A percentile compares a stretch with the other conserved stretches of the same genome.
Conservation (phyloP, 2,888 invertebrate genomes). For the Cryptus viduatorius region DNA sequence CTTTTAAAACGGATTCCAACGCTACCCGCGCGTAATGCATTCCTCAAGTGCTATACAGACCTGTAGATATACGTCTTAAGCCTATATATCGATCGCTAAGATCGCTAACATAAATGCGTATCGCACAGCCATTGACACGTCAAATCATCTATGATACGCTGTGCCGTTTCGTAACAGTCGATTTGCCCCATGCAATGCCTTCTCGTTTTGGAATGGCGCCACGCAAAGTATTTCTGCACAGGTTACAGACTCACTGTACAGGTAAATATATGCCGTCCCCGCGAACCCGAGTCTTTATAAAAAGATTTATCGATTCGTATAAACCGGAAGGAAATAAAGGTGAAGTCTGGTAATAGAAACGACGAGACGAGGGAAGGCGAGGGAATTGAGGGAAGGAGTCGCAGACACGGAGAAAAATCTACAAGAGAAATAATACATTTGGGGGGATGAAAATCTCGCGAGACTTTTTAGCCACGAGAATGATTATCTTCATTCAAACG, state of each 20-base stretch:
- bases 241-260: not conserved
- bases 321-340: not conserved
- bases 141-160: too few relatives aligned
- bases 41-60: constrained; percentile 16
- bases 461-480: constrained; percentile 8
- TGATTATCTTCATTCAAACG: constrained; percentile 24
- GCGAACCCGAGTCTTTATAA: not conserved
- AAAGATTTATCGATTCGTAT: not conserved
- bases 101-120: too few relatives aligned
- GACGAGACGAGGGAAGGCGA: too few relatives aligned
- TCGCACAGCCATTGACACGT: too few relatives aligned
- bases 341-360: not conserved
- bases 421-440: too few relatives aligned
- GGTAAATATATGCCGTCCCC: not conserved
- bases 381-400: too few relatives aligned
- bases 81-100: too few relatives aligned
- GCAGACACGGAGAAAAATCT: too few relatives aligned
- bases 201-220: constrained; percentile 39
- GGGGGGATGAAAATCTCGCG: not conserved
- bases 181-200: not conserved
- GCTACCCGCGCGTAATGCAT: constrained; percentile 43
- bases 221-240: constrained; percentile 2
- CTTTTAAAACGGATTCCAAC: constrained; percentile 51
- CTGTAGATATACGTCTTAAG: not conserved
- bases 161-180: not conserved